phyloP scores from a whole-genome alignment of 1,140 invertebrate genomes.

The Scaptomyza pallida region DNA sequence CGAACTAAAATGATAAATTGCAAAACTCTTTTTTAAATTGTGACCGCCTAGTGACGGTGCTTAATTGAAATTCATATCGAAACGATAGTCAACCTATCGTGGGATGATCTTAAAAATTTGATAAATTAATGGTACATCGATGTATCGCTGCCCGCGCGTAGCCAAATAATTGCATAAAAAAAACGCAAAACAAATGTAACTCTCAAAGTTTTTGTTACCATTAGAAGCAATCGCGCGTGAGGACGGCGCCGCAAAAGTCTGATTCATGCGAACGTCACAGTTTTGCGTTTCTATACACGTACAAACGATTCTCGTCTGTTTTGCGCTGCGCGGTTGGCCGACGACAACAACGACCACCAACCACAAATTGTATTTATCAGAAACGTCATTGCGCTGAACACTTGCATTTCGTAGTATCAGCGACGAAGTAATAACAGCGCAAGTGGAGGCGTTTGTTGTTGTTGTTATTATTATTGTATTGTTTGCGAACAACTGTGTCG shows the following conservation, averaged over 20 bases:
- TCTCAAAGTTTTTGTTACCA: conserved; percentile 26
- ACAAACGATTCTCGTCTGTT: neutral
- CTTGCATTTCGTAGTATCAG: conserved; percentile 30
- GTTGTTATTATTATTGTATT: conserved; percentile 11
- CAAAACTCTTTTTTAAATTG: neutral
- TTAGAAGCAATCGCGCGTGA: conserved; percentile 31
- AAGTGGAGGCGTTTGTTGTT: conserved; percentile 34
- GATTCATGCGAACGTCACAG: conserved; percentile 42
- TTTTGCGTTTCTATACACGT: neutral
- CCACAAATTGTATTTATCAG: conserved; percentile 37
- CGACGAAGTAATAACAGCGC: conserved; percentile 13
- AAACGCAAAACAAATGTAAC: conserved; percentile 43
- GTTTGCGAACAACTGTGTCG: conserved; percentile 4
- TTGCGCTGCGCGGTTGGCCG: conserved; percentile 26
- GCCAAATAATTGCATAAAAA: conserved; percentile 40
- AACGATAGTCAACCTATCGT: neutral
- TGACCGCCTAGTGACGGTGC: neutral
- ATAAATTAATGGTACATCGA: neutral
- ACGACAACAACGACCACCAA: conserved; percentile 11
- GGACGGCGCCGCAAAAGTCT: conserved; percentile 16
- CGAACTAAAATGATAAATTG: neutral
- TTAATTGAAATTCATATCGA: neutral
- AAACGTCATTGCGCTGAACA: conserved; percentile 38
- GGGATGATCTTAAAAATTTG: neutral
- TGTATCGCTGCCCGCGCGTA: conserved; percentile 31